Base-by-base conservation (phyloP, 2,113 vertebrate genomes). In the Paramormyrops kingsleyae region DNA sequence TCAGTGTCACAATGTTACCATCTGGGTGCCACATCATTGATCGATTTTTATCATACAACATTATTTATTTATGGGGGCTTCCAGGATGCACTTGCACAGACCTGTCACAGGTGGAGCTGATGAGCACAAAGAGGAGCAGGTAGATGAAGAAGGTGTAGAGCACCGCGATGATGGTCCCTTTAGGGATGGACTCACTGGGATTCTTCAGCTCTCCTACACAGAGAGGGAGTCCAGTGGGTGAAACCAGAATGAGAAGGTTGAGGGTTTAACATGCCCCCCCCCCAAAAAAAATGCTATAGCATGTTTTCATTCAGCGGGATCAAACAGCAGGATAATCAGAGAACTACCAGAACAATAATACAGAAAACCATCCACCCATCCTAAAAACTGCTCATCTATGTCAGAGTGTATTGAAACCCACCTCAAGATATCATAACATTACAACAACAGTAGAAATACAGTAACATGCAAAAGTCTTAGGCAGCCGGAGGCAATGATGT, bases 131-230 rank as follows among this genome's bases (percentile, higher is more conserved):
- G 47, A 96, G 94, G 24, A 96, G 92, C 27, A 93, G 90, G 53
- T 96, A 96, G 90, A 96, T 92, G 52, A 96, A 93, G 88, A 96
- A 94, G 8, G 96, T 96, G 49, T 95, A 96, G 35, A 94, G 89
- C 0, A 96, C 95, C 0, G 95, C 96, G 0, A 94, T 77, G 4
- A 96, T 94, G 0, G 96, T 96, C 12, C 96, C 96, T 74, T 94
- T 90, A 0, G 96, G 96, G 90, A 96, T 96, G 0, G 95, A 94
- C 53, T 94, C 91, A 90, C 95, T 96, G 1, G 95, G 94, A 87
- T 96, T 94, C 91, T 94, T 95, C 90, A 96, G 89, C 56, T 96
- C 95, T 12, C 95, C 95, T 96, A 7, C 0, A 1, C 74, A 80
- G 5, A 80, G 5, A 42, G 74, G 74, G 35, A 80, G 44, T 44